Evolutionary conservation across 1,140 invertebrate species (phyloP), one percentile per base, ranked within the genome.

Genomic region (Colletes gigas): DNA sequence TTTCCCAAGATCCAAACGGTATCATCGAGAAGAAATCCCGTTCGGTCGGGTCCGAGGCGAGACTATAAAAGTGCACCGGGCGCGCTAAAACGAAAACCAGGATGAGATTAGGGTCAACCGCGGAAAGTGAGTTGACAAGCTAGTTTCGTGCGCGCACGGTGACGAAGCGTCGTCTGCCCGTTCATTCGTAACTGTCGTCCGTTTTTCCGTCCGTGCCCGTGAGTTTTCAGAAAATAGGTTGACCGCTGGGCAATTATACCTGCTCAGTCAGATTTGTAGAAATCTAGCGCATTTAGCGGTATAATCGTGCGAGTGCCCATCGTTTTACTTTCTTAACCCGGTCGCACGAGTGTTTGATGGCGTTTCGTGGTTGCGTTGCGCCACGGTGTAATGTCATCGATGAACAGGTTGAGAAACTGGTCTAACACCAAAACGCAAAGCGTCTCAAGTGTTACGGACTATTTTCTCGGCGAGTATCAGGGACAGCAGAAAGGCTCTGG

Each of bases 61-160:
- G 83, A 65, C 67, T 57, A 79, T 87, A 86, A 83, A 89, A 87
- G 81, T 86, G 65, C 65, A 65, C 21, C 74, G 47, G 52, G 55
- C 44, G 71, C 21, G 73, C 47, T 84, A 67, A 85, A 87, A 82
- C 62, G 79, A 85, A 83, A 85, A 87, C 74, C 52, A 63, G 68
- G 62, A 82, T 66, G 65, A 59, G 75, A 89, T 89, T 84, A 70
- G 47, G 89, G 89, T 90, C 88, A 88, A 55, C 80, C 68, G 75
- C 84, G 80, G 89, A 90, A 90, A 90, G 89, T 86, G 89, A 90
- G 88, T 89, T 86, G 87, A 81, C 83, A 63, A 73, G 67, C 63
- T 21, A 60, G 74, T 79, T 86, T 65, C 63, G 67, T 69, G 54
- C 47, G 59, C 41, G 60, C 78, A 78, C 54, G 17, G 50, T 50